Percentiles rank a stretch among this genome's conserved stretches.
Conservation (phyloP, 2,797 vertebrate genomes). For the Spea hammondii region DNA sequence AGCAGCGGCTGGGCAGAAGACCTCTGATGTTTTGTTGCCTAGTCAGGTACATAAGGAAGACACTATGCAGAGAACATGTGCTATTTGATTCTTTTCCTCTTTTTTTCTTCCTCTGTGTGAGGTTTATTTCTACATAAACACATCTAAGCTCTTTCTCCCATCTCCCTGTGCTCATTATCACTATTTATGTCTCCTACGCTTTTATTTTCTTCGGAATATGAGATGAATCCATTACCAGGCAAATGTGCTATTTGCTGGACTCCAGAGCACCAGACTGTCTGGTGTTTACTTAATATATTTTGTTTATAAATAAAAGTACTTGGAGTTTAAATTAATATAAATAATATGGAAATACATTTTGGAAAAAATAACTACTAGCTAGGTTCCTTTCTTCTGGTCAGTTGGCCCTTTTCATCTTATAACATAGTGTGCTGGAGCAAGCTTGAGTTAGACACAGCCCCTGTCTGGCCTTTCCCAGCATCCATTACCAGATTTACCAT, state of each 20-base stretch:
- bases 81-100: too few species aligned
- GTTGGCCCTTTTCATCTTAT: not conserved
- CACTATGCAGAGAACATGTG: too few species aligned
- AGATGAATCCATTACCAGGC: not conserved
- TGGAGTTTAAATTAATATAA: not conserved
- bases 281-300: slow-evolving; percentile 19
- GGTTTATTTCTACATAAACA: not conserved
- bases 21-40: too few species aligned
- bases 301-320: slow-evolving; percentile 11
- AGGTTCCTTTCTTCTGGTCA: not conserved
- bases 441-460: too few species aligned
- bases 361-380: not conserved
- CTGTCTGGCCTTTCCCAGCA: too few species aligned
- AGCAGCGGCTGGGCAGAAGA: too few species aligned
- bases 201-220: not conserved
- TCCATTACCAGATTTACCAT: too few species aligned
- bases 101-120: not conserved
- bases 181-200: not conserved
- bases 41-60: not conserved
- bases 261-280: slow-evolving; percentile 10
- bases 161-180: not conserved
- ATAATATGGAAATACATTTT: not conserved
- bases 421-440: too few species aligned
- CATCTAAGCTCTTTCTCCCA: not conserved
- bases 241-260: not conserved